Evolutionary conservation across 2,888 invertebrate species (phyloP).

Genomic region (Cheilosia vulpina): DNA sequence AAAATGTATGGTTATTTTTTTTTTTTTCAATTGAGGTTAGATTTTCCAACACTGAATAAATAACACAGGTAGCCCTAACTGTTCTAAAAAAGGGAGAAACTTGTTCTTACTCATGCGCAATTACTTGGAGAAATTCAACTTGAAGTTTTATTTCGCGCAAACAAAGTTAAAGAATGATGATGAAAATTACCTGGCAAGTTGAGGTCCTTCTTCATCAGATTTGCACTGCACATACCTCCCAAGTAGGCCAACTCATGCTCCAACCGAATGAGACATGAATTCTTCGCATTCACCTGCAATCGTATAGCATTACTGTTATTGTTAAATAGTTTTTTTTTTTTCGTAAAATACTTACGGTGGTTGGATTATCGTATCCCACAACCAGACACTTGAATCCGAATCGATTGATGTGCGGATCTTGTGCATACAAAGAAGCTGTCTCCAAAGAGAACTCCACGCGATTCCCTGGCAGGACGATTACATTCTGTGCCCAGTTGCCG

Average conservation of each 20-base stretch:
- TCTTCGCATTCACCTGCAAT: conserved; percentile 81
- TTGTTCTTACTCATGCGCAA: too few relatives aligned
- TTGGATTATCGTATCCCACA: conserved; percentile 92
- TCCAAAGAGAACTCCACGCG: conserved; percentile 97
- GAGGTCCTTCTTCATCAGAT: conserved; percentile 93
- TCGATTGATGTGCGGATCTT: conserved; percentile 92
- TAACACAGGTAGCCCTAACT: too few relatives aligned
- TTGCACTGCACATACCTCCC: conserved; percentile 95
- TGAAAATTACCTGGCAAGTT: conserved; percentile 85
- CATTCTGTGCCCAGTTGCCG: conserved; percentile 91
- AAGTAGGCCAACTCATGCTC: conserved; percentile 96
- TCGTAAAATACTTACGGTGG: conserved; percentile 80
- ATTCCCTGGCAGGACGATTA: conserved; percentile 94
- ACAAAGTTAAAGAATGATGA: not conserved
- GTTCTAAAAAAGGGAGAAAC: too few relatives aligned
- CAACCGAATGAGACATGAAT: conserved; percentile 85
- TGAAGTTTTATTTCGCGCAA: too few relatives aligned
- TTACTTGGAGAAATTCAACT: too few relatives aligned
- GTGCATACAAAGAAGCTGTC: conserved; percentile 97
- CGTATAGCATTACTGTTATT: conserved; percentile 2
- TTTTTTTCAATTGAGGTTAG: too few relatives aligned
- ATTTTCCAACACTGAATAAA: too few relatives aligned
- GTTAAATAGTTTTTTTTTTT: not conserved
- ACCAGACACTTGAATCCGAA: conserved; percentile 92
- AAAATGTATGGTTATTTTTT: not conserved